Evolutionary conservation across 1,140 invertebrate species (phyloP), one percentile per base, ranked within the genome.

Genomic region (Doryteuthis pealeii): DNA sequence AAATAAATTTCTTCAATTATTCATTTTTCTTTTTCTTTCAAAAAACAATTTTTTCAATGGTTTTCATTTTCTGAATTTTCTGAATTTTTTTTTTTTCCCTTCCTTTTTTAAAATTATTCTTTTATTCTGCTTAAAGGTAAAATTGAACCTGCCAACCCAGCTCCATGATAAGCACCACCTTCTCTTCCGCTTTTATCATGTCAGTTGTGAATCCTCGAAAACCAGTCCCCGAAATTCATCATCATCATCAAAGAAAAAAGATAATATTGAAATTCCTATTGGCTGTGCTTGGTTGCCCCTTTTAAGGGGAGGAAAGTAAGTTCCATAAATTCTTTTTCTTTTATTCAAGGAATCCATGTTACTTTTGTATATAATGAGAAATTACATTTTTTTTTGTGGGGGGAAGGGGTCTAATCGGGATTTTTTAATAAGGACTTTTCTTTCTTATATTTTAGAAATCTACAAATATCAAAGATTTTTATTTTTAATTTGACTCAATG

Each of bases 181-280:
- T 43, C 89, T 98, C 5, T 99, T 99, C 87, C 97, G 95, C 1
- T 97, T 99, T 85, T 96, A 96, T 85, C 97, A 99, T 83, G 94
- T 99, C 35, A 96, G 95, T 74, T 99, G 97, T 83, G 35, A 96
- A 96, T 82, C 78, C 6, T 83, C 83, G 71, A 86, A 81, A 70
- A 78, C 79, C 30, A 74, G 77, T 6, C 72, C 74, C 28, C 45
- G 80, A 28, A 76, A 43, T 22, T 81, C 78, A 4, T 62, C 75
- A 0, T n/a, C 76, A 4, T 81, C 81, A 12, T 43, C 70, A 2
- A 62, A 66, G 1, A 84, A 83, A 76, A 81, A 79, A 68, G 84
- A 84, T 67, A 75, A 72, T 78, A 91, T 96, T 43, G 95, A 97
- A 85, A 93, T 91, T 73, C 92, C 94, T 77, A 93, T 98, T 72